These are phyloP conservation scores for Incurvaria masculella DNA, from an alignment of 2,888 invertebrate species.

Conservation along the genomic window DNA sequence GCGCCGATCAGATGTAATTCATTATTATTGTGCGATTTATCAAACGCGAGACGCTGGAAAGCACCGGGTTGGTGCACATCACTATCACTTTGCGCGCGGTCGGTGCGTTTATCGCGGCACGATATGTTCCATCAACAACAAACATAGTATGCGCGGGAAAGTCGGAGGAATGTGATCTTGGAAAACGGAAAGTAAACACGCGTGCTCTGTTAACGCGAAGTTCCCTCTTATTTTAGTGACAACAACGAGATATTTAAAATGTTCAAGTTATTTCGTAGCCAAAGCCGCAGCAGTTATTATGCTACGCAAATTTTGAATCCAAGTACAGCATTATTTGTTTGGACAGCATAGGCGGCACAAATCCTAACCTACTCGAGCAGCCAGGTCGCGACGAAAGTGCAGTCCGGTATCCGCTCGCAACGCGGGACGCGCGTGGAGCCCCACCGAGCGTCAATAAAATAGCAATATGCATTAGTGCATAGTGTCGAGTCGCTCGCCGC, in stretches of 20 bases:
- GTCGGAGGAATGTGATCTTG: background rate
- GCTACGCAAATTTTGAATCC: too few relatives aligned
- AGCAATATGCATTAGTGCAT: background rate
- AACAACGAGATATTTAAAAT: too few relatives aligned
- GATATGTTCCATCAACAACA: background rate
- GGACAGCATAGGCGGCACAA: too few relatives aligned
- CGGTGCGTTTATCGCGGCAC: too few relatives aligned
- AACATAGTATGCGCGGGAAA: background rate
- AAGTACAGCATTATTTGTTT: too few relatives aligned
- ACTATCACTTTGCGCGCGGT: too few relatives aligned
- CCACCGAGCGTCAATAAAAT: background rate
- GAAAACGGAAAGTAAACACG: background rate
- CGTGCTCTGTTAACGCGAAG: too few relatives aligned
- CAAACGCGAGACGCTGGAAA: background rate
- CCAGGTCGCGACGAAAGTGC: too few relatives aligned
- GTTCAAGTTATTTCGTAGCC: too few relatives aligned
- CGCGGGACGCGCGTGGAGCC: background rate
- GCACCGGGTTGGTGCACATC: background rate
- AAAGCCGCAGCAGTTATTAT: too few relatives aligned
- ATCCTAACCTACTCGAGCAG: too few relatives aligned
- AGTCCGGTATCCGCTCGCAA: background rate
- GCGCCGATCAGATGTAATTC: background rate
- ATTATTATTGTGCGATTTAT: background rate
- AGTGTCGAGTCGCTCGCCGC: background rate
- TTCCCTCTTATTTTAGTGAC: too few relatives aligned